These are phyloP conservation scores for Cossypha dichroa DNA, from an alignment of 2,797 vertebrate species.

Conservation along the genomic window DNA sequence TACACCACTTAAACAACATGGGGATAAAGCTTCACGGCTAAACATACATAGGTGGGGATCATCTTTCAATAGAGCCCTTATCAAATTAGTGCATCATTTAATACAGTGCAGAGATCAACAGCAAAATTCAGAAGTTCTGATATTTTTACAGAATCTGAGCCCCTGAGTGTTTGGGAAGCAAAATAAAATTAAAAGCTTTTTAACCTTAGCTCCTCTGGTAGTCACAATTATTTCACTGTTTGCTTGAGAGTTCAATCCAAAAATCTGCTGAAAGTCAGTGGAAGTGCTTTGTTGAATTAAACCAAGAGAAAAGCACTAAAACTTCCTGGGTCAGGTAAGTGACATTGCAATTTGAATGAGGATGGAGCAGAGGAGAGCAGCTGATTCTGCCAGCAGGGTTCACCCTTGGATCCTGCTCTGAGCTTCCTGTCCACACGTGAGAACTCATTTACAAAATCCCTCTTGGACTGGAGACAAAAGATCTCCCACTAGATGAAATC, in stretches of 20 bases:
- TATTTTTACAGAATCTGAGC: background rate
- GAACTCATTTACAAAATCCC: background rate
- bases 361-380: background rate
- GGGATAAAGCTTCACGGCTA: background rate
- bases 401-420: background rate
- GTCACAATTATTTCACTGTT: background rate
- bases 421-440: background rate
- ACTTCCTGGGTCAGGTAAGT: background rate
- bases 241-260: background rate
- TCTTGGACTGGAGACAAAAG: background rate
- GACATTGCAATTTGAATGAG: background rate
- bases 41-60: background rate
- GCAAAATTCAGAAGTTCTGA: background rate
- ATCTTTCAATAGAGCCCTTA: background rate
- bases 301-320: background rate
- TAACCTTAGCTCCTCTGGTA: background rate
- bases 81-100: background rate
- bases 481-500: background rate
- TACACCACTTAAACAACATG: background rate
- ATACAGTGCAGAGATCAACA: background rate
- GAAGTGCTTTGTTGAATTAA: background rate
- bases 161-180: background rate
- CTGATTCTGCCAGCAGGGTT: background rate
- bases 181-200: background rate
- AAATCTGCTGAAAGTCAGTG: background rate